Base-by-base conservation (phyloP, 2,797 vertebrate genomes). In the Calcarius lapponicus region DNA sequence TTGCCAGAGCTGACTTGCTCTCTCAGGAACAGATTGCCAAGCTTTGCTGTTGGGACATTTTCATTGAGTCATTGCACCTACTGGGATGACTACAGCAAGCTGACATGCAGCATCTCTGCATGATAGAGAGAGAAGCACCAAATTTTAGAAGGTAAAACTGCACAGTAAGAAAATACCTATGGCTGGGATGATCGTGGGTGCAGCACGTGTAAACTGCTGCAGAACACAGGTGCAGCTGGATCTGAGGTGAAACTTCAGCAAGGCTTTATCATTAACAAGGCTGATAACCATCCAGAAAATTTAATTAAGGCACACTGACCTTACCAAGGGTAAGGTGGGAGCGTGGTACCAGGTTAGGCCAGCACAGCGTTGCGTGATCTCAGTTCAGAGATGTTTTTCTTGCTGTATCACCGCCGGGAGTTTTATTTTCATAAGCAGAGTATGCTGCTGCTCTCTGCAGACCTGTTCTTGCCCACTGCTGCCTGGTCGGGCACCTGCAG, bases 311-410 rank as follows among this genome's bases (percentile, higher is more conserved):
- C 43, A 22, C 6, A 5, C 15, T 43, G 61, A 32, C 45, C 28
- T 4, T 45, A 13, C 47, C 13, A 12, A 5, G 47, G 34, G 22
- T 11, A 22, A 48, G 42, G 51, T 66, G 62, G 48, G 57, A 15
- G 28, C 2, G 17, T 22, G 28, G 66, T 11, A 18, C 34, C 12
- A 19, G 28, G 50, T 36, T 22, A 57, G 38, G 42, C 40, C 53
- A 38, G 21, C 19, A 1, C 17, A 7, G 67, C 0, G 0, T 42
- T 64, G 2, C 0, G 0, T 57, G n/a, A 13, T 22, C 28, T 80
- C 7, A 15, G 34, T 5, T 61, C 29, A 65, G 62, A 78, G 31
- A 4, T 18, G 43, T 22, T 81, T 38, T 79, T 43, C 45, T 67
- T 67, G 56, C n/a, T 62, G 54, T 83, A 51, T 74, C 92, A 66